Conservation (phyloP, 2,797 vertebrate genomes). For the Myotis daubentonii region DNA sequence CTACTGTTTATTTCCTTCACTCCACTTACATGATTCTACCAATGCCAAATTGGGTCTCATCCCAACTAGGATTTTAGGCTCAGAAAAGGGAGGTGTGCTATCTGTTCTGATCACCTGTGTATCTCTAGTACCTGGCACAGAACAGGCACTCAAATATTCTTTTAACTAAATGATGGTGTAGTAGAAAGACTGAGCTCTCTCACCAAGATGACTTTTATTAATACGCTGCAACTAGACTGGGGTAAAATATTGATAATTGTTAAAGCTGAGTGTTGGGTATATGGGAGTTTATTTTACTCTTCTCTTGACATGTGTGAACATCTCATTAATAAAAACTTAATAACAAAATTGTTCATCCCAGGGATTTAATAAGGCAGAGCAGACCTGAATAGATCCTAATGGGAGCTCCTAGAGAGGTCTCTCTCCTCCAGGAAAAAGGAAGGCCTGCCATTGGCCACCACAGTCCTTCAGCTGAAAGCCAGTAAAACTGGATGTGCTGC, state of each 20-base stretch:
- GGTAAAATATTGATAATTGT: background rate
- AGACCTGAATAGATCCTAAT: background rate
- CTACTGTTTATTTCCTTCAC: background rate
- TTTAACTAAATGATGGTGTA: background rate
- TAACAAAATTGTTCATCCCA: background rate
- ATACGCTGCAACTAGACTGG: background rate
- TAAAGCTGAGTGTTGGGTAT: background rate
- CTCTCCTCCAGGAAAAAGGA: background rate
- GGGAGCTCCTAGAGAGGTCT: background rate
- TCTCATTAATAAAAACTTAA: slow-evolving; percentile 37
- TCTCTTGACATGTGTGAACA: background rate
- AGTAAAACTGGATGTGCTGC: background rate
- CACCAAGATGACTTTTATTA: background rate
- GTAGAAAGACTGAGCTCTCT: background rate
- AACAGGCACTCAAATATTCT: background rate
- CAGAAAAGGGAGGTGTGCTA: background rate
- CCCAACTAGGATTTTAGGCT: background rate
- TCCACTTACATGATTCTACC: background rate
- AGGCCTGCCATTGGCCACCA: background rate
- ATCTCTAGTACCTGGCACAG: background rate
- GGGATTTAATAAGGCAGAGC: slow-evolving; percentile 12
- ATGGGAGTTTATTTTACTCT: background rate
- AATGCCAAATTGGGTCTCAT: background rate
- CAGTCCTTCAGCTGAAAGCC: background rate
- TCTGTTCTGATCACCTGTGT: background rate